Base-by-base conservation (phyloP, 2,888 invertebrate genomes). In the Ochropleura leucogaster region DNA sequence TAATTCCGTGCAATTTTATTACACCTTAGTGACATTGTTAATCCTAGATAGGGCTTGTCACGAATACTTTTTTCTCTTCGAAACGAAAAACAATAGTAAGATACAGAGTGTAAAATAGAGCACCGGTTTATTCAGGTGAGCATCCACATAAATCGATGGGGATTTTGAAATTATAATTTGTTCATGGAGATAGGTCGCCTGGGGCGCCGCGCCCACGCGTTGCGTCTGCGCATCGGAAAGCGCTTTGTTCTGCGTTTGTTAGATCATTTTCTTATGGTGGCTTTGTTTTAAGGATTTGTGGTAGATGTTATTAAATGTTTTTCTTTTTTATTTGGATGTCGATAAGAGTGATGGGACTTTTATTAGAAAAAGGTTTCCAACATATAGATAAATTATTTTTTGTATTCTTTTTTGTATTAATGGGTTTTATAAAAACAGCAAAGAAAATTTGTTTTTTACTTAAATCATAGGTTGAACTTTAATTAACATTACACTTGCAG, bases 151-250 rank as follows among this genome's bases (percentile, higher is more conserved):
- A 96, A 96, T 96, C 95, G 95, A 95, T 92, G 93, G 93, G 92
- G 94, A 94, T 95, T 96, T 95, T 94, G 94, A 96, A 96, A 96
- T 95, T 96, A 95, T 96, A 96, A 96, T 96, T 96, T 94, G 95
- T 94, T 94, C 94, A 90, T 89, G 92, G 90, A 94, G 95, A 94
- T 94, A 94, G 93, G 92, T 91, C 93, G 95, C 95, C 94, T 92
- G 94, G 90, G 94, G 95, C 94, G 93, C 91, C 86, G 90, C 94
- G 93, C 95, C 95, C 92, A 95, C 95, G 93, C 75, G 59, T 64
- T 64, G 68, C 72, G 81, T 49, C 57, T 65, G 79, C 76, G 69
- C 77, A 80, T 77, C 78, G 82, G 79, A 85, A 83, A 83, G 83
- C 74, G 84, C 84, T 84, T 75, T 80, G 81, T 82, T 80, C 51